Percentiles rank a stretch among this genome's conserved stretches.
These are phyloP conservation scores for Semibalanus balanoides DNA, from an alignment of 1,140 invertebrate genomes.

Conservation along the genomic window DNA sequence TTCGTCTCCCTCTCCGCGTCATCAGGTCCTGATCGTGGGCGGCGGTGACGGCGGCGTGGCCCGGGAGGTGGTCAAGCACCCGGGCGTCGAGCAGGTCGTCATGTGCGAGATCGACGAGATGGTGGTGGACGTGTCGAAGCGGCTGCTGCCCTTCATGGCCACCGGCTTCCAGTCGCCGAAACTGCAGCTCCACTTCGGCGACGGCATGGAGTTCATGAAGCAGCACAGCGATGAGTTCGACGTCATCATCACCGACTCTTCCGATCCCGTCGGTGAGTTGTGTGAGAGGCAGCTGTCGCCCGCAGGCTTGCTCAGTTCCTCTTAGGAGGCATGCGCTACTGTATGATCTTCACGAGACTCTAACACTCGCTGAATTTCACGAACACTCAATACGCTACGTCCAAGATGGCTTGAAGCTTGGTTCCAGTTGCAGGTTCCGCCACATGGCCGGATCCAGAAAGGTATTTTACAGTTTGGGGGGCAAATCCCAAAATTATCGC, in stretches of 20 bases:
- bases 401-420: no score
- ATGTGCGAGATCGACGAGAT: constrained; percentile 87
- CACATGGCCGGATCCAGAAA: no score
- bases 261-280: constrained; percentile 69
- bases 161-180: constrained; percentile 69
- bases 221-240: constrained; percentile 76
- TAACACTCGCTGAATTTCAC: no score
- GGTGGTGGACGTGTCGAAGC: constrained; percentile 82
- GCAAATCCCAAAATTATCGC: no score
- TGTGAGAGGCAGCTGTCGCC: no score
- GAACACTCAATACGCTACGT: no score
- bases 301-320: no score
- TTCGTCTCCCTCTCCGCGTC: constrained; percentile 8
- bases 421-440: no score
- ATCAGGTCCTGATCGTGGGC: constrained; percentile 79
- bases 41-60: constrained; percentile 95
- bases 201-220: constrained; percentile 91
- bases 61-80: constrained; percentile 87
- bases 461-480: no score
- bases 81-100: constrained; percentile 64
- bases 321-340: no score
- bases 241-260: constrained; percentile 96
- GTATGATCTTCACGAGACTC: no score
- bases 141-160: constrained; percentile 82
- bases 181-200: constrained; percentile 66